Conservation (phyloP, 2,113 vertebrate species). For the Spermophilus dauricus region DNA sequence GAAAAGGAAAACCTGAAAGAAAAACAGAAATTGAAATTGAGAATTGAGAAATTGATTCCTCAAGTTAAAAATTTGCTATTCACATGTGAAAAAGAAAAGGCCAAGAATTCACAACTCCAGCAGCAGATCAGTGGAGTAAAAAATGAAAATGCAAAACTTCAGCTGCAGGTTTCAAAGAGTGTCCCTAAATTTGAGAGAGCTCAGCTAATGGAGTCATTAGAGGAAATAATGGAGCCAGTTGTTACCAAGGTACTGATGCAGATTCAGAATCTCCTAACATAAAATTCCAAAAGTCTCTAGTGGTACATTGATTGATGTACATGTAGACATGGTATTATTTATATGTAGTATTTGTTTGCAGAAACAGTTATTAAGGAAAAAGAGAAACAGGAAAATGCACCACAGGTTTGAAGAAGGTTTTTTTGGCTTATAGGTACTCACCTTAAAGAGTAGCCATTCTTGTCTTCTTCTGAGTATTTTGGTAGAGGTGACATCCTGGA, state of each 20-base stretch:
- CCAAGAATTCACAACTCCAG: slow-evolving; percentile 66
- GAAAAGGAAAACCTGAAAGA: slow-evolving; percentile 66
- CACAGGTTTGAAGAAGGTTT: slow-evolving; percentile 41
- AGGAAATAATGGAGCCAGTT: slow-evolving; percentile 22
- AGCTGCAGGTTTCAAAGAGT: slow-evolving; percentile 54
- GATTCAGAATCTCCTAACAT: background rate
- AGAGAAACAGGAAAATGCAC: slow-evolving; percentile 10
- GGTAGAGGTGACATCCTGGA: background rate
- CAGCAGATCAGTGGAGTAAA: slow-evolving; percentile 54
- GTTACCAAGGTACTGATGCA: slow-evolving; percentile 21
- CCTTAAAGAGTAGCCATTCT: slow-evolving; percentile 2
- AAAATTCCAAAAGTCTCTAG: background rate
- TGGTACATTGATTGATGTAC: background rate
- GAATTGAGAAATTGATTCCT: slow-evolving; percentile 54
- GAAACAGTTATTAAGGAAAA: slow-evolving; percentile 56
- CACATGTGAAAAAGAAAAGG: slow-evolving; percentile 66
- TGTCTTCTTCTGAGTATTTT: slow-evolving; percentile 26
- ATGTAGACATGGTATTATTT: background rate
- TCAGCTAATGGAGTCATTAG: slow-evolving; percentile 31
- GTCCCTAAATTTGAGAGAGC: slow-evolving; percentile 13
- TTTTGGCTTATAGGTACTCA: background rate
- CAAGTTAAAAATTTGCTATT: slow-evolving; percentile 69
- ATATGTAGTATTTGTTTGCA: background rate
- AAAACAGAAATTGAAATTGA: slow-evolving; percentile 62
- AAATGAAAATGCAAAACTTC: slow-evolving; percentile 68